Percentiles rank a stretch among this genome's conserved stretches.
Evolutionary conservation across 2,888 invertebrate species (phyloP).

Genomic region (Crossocerus cetratus): DNA sequence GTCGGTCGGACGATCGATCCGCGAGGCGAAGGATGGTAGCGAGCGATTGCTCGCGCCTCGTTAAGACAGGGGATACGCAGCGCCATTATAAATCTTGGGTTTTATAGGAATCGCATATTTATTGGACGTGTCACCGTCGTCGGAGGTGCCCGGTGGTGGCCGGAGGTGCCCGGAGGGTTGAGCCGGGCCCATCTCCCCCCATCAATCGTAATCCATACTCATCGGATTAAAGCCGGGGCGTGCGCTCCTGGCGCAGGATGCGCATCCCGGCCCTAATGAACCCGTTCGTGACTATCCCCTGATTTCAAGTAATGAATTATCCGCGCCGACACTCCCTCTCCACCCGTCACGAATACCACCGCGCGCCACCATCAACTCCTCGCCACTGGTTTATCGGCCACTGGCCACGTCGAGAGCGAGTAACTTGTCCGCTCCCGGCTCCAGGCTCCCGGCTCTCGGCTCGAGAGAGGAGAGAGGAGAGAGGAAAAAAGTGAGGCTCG

Average conservation of each 20-base stretch:
- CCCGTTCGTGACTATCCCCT: conserved; percentile 41
- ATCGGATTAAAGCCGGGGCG: conserved; percentile 45
- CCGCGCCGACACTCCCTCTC: conserved; percentile 36
- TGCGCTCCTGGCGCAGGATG: conserved; percentile 1
- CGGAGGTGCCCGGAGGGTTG: conserved; percentile 1
- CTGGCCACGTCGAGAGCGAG: no score
- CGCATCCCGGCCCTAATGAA: conserved; percentile 46
- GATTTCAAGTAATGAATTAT: conserved; percentile 56
- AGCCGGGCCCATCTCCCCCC: conserved; percentile 13
- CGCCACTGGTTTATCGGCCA: conserved; percentile 7
- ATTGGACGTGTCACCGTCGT: conserved; percentile 31
- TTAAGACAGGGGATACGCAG: conserved; percentile 27
- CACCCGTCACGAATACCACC: conserved; percentile 44
- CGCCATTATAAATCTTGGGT: conserved; percentile 20
- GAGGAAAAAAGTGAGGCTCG: background rate
- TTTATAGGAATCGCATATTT: conserved; percentile 40
- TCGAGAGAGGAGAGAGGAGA: background rate
- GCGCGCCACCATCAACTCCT: conserved; percentile 41
- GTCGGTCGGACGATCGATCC: background rate
- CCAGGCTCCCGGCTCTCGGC: no score
- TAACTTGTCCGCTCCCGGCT: no score
- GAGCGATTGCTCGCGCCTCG: conserved; percentile 18
- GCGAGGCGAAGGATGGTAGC: conserved; percentile 20
- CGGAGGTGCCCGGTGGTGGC: background rate
- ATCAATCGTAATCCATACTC: conserved; percentile 41